Base-by-base conservation (phyloP, 1,140 invertebrate species). In the Heliconius eleuchia region DNA sequence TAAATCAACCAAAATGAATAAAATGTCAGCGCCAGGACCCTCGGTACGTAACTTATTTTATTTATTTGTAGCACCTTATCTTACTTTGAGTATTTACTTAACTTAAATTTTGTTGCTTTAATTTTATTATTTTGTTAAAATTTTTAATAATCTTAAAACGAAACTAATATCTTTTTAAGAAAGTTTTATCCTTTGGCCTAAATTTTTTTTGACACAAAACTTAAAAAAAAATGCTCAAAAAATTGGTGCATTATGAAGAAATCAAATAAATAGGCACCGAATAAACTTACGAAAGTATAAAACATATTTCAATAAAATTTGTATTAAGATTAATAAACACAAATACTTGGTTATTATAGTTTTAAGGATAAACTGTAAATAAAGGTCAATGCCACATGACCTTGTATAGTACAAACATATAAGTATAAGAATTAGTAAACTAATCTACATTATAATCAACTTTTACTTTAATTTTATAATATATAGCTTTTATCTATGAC, bases 41-140 rank as follows among this genome's bases (percentile, higher is more conserved):
- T 89, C 87, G 76, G 88, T 88, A 86, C 42, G 82, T 72, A 30
- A 30, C 55, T 60, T 4, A 66, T n/a, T 50, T 77, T 5, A 39
- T 76, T 79, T 85, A 66, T 66, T 46, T 39, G 42, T 46, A 46
- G 13, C 13, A 46, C 42, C 3, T 46, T 66, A 27, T 46, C 3
- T 46, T 46, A 46, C 42, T 46, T 46, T 46, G 13, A 46, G 42
- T 55, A 19, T 19, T n/a, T 55, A 55, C 19, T 55, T n/a, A 55
- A 19, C 52, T n/a, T 19, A 19, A 55, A n/a, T 18, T 19, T n/a
- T 18, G 52, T 55, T 55, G 52, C 18, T 55, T 55, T 19, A 55
- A 55, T 7, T 55, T 55, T 19, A 55, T 55, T 55, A 55, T 55
- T 55, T 55, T n/a, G 7, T 19, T 55, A 16, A 0, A 46, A 46